A percentile compares a stretch with the other conserved stretches of the same genome.
phyloP scores from a whole-genome alignment of 2,113 vertebrate species.

The Xenotilapia leptura region DNA sequence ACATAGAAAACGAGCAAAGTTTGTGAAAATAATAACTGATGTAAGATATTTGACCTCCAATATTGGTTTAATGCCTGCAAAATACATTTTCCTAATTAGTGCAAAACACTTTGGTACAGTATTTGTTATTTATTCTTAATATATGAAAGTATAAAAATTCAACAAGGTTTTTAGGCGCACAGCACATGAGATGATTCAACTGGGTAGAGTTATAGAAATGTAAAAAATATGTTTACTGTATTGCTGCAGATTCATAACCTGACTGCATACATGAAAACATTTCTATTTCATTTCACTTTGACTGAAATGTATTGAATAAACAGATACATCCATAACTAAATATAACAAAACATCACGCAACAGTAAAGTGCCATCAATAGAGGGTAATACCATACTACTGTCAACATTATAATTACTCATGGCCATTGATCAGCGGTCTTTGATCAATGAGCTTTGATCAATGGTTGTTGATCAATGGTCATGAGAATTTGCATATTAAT shows the following conservation, averaged over 20 bases:
- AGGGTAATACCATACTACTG: not conserved
- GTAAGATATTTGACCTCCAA: not conserved
- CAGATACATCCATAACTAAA: not conserved
- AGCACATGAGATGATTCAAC: rapidly evolving
- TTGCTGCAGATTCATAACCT: not conserved
- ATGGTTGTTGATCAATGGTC: not conserved
- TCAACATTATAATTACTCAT: not conserved
- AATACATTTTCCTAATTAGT: not conserved
- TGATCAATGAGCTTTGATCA: not conserved
- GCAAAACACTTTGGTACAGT: not conserved
- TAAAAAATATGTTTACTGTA: not conserved
- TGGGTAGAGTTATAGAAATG: not conserved
- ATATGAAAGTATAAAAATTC: not conserved
- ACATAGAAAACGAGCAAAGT: not conserved
- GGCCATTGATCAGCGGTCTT: not conserved
- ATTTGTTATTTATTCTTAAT: not conserved
- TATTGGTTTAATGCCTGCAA: not conserved
- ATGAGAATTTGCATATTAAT: not conserved
- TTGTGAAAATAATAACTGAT: not conserved
- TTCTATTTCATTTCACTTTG: not conserved
- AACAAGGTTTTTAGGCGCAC: rapidly evolving
- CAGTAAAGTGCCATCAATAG: rapidly evolving
- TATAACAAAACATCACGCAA: not conserved
- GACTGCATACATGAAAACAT: not conserved
- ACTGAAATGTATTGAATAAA: not conserved